Evolutionary conservation across 2,797 vertebrate species (phyloP), one percentile per base, ranked within the genome.

Genomic region (Euphonia xanthogaster): DNA sequence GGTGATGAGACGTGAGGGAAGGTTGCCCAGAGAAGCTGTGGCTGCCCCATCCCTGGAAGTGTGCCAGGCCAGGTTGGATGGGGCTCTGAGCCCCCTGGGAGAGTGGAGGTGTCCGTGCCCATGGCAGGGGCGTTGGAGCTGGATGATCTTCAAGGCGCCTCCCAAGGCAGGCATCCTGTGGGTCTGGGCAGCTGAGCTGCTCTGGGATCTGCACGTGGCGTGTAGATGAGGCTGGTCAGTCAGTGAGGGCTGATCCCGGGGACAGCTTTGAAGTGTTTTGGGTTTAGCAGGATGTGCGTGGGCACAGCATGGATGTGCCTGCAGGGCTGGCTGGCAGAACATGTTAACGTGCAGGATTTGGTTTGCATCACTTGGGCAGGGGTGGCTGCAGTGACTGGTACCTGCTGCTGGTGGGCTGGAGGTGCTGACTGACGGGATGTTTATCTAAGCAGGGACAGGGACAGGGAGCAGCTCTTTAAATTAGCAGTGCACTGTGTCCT

Each of bases 351-450:
- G 44, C 37, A 70, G 51, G 47, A 13, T 35, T 58, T 17, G 3
- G 18, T 53, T 84, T 35, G 28, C 7, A 19, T 54, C 2, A 0
- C 53, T 25, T 33, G 62, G 33, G 30, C 35, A 45, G 37, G 39
- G 62, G 8, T 79, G 33, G 74, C 61, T 91, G 5, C 37, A 12
- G 33, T 5, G 28, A 24, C 25, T 33, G 60, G 25, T 42, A 10
- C 35, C 30, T 42, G 1, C 27, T 54, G 11, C 1, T 8, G 30
- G 4, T 14, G 22, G 14, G 23, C 66, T 44, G 1, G 10, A 35
- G 20, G 5, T 78, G 42, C 30, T 42, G 42, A 7, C 12, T 45
- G 55, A 14, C 37, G 35, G 60, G 40, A 8, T 25, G 12, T 33
- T 39, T n/a, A 0, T 33, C 18, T 65, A 4, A 81, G 42, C 23